Base-by-base conservation (phyloP, 1,140 invertebrate genomes). In the Drosophila tani region DNA sequence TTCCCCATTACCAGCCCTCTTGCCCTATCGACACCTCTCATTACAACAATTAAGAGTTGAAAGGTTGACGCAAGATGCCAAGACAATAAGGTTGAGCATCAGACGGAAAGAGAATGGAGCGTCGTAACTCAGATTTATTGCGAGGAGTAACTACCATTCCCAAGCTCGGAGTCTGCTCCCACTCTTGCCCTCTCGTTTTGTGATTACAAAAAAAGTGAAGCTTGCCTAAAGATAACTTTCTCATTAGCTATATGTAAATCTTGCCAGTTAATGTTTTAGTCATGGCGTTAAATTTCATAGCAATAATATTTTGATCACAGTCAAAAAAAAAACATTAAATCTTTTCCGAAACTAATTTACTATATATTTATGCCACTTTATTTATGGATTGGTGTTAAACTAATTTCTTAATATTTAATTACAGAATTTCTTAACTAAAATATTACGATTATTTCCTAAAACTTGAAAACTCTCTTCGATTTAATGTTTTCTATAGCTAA, bases 81-180 rank as follows among this genome's bases (percentile, higher is more conserved):
- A 50, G 38, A 14, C 24, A 45, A 58, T 43, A 43, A 51, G 66
- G 38, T 40, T 41, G 50, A 49, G 41, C 51, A 51, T 70, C 46
- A 40, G 57, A 45, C 19, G 38, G 50, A 76, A 77, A 78, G 75
- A 63, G 75, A 78, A 78, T 78, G 75, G 56, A 63, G 53, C 27
- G 38, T 43, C 47, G 47, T 59, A 76, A 59, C 40, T 43, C 29
- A 60, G 49, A 76, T 76, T 76, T 53, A 58, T 60, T 65, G 8
- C 38, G 74, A 67, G 46, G 69, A 71, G 45, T 49, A 57, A 73
- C 68, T 49, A 17, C n/a, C 43, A 41, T 19, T 49, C 11, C 67
- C 45, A 19, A 38, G 15, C 66, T 58, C 14, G n/a, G 3, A 27
- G n/a, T 49, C 60, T 40, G 19, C 35, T 41, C 49, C 38, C 27